These are phyloP conservation scores for Danio rerio DNA, from an alignment of 2,113 vertebrate species.

Conservation along the genomic window GRCz12tu NC_133196.1:19378001-19378500, in stretches of 20 bases:
- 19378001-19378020: conserved; percentile 44
- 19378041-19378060: conserved; percentile 45
- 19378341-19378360: not conserved
- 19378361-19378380: not conserved
- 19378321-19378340: not conserved
- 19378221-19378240: conserved; percentile 41
- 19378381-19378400: not conserved
- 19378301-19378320: not conserved
- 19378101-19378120: conserved; percentile 29
- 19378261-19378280: conserved; percentile 23
- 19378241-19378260: conserved; percentile 10
- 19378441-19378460: no score
- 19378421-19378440: no score
- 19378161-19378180: conserved; percentile 58
- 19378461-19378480: no score
- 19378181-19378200: conserved; percentile 60
- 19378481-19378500: no score
- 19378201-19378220: no score
- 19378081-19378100: conserved; percentile 31
- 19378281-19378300: conserved; percentile 19
- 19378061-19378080: conserved; percentile 52
- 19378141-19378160: conserved; percentile 39
- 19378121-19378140: conserved; percentile 23
- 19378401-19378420: no score
- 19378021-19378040: conserved; percentile 43